Percentiles rank a stretch among this genome's conserved stretches.
Conservation (phyloP, 2,113 vertebrate genomes). For the Chaetodon auriga region DNA sequence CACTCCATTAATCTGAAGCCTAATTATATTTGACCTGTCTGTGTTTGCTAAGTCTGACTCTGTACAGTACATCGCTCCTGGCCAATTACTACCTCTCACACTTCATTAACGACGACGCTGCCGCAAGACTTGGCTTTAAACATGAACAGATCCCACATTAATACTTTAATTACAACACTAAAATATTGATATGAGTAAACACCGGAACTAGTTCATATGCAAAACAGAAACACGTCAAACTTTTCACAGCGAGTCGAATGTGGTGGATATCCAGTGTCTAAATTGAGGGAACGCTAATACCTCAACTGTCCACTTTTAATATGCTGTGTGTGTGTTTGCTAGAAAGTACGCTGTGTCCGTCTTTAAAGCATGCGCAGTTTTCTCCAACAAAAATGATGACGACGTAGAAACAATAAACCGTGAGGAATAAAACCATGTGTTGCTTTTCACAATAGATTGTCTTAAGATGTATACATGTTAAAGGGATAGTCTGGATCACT, state of each 20-base stretch:
- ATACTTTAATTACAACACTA: constrained; percentile 44
- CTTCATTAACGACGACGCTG: constrained; percentile 61
- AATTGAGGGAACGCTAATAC: too few relatives aligned
- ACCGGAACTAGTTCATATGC: constrained; percentile 30
- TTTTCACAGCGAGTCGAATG: neutral
- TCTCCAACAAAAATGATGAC: too few relatives aligned
- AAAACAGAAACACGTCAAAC: neutral
- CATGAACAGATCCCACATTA: constrained; percentile 48
- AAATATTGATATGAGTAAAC: constrained; percentile 31
- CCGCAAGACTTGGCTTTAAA: constrained; percentile 36
- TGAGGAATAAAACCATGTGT: too few relatives aligned
- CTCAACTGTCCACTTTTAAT: too few relatives aligned
- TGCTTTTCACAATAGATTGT: too few relatives aligned
- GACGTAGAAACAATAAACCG: too few relatives aligned
- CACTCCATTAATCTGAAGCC: constrained; percentile 69
- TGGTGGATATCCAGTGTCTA: neutral
- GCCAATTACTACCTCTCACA: constrained; percentile 57
- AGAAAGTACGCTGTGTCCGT: too few relatives aligned
- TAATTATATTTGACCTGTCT: constrained; percentile 74
- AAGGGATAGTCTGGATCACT: too few relatives aligned
- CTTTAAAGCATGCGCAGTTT: too few relatives aligned
- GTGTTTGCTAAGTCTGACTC: constrained; percentile 50
- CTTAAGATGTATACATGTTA: too few relatives aligned
- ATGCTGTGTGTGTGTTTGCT: too few relatives aligned
- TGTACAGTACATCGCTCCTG: constrained; percentile 44